Conservation (phyloP, 23 tunicate genomes). For the Styela plicata region DNA sequence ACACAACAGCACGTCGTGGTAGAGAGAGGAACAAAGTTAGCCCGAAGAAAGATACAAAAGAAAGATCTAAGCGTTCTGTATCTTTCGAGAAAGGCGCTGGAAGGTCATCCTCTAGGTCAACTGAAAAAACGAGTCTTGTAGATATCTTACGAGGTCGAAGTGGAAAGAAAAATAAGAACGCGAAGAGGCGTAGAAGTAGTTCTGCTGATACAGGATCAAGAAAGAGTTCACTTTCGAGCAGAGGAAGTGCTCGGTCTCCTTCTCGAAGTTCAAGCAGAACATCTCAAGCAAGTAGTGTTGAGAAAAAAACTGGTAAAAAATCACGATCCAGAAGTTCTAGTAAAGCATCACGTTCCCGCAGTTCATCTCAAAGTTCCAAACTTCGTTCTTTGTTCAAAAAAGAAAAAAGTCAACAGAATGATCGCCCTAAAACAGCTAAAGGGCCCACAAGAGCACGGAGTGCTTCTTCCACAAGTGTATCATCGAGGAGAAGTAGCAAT, state of each 20-base stretch:
- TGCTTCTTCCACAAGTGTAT: slow-evolving; percentile 8
- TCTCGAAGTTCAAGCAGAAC: slow-evolving; percentile 14
- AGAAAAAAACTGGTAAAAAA: neutral
- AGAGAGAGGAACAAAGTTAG: slow-evolving; percentile 13
- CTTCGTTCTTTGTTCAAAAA: neutral
- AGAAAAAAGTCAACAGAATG: neutral
- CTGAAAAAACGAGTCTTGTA: neutral
- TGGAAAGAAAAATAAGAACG: neutral
- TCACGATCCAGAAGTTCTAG: neutral
- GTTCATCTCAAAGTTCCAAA: slow-evolving; percentile 1
- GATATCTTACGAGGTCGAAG: neutral
- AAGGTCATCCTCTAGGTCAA: neutral
- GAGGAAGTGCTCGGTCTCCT: neutral
- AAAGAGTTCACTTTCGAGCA: slow-evolving; percentile 16
- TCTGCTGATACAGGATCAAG: slow-evolving; percentile 1
- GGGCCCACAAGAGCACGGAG: slow-evolving; percentile 6
- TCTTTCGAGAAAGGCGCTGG: slow-evolving; percentile 19
- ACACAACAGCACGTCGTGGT: neutral
- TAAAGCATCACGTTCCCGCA: slow-evolving; percentile 14
- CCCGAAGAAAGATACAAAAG: slow-evolving; percentile 17
- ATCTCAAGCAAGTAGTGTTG: slow-evolving; percentile 9
- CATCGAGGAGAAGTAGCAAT: neutral
- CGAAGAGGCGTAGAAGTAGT: neutral
- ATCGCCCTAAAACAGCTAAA: neutral
- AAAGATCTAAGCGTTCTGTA: slow-evolving; percentile 28